These are phyloP conservation scores for Sminthurides aquaticus DNA, from an alignment of 2,888 invertebrate genomes.

Conservation along the genomic window DNA sequence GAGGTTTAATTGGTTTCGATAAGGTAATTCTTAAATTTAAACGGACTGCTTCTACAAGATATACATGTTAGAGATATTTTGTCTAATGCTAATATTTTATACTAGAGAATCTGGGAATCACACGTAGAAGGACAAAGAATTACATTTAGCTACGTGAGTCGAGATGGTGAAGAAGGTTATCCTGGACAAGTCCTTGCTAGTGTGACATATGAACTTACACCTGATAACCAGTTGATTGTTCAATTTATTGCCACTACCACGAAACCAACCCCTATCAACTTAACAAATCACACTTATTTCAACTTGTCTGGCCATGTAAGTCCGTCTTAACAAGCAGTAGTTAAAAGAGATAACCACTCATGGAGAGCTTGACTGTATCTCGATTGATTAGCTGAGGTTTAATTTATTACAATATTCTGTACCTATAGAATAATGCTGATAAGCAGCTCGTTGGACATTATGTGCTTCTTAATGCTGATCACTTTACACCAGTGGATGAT, in stretches of 20 bases:
- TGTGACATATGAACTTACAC: conserved; percentile 62
- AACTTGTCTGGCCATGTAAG: conserved; percentile 84
- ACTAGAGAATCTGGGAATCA: conserved; percentile 63
- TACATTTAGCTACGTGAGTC: conserved; percentile 65
- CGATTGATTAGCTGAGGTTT: too few species aligned
- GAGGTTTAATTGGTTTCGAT: conserved; percentile 75
- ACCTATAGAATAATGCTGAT: conserved; percentile 55
- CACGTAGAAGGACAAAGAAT: conserved; percentile 57
- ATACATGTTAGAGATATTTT: too few species aligned
- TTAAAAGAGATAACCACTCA: too few species aligned
- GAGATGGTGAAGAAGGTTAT: conserved; percentile 77
- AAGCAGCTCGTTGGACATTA: conserved; percentile 61
- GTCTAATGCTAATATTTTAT: too few species aligned
- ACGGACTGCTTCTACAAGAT: neutral
- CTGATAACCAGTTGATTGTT: conserved; percentile 66
- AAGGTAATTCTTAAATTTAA: too few species aligned
- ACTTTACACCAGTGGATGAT: conserved; percentile 63
- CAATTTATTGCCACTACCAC: conserved; percentile 67
- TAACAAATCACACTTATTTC: conserved; percentile 84
- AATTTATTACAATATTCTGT: conserved; percentile 3
- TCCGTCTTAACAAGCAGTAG: too few species aligned
- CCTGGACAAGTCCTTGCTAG: conserved; percentile 72
- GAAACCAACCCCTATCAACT: conserved; percentile 73
- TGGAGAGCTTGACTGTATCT: too few species aligned
- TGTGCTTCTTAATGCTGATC: conserved; percentile 66